A percentile compares a stretch with the other conserved stretches of the same genome.
phyloP scores from a whole-genome alignment of 2,888 invertebrate genomes.

The Brachyptera risi region DNA sequence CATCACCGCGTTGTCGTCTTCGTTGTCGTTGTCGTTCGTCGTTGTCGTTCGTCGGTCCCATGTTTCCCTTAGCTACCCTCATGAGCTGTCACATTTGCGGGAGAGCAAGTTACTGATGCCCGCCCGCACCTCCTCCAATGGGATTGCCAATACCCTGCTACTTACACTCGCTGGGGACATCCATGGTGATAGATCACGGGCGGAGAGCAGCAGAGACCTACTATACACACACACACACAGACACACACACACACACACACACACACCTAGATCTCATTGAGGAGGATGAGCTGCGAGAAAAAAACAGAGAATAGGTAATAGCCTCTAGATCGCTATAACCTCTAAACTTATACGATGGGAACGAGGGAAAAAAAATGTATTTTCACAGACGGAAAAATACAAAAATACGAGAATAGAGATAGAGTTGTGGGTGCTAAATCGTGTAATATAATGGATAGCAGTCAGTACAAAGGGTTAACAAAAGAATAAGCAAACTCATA shows the following conservation, averaged over 20 bases:
- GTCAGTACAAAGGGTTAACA: background rate
- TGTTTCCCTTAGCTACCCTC: background rate
- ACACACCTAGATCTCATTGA: too few relatives aligned
- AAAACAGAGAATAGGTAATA: constrained; percentile 2
- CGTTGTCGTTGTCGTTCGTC: too few relatives aligned
- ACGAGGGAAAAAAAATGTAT: background rate
- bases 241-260: too few relatives aligned
- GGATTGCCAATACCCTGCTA: background rate
- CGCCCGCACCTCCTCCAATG: background rate
- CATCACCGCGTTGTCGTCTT: background rate
- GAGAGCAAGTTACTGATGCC: constrained; percentile 12
- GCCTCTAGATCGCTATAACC: constrained; percentile 12
- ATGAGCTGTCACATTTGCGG: constrained; percentile 15
- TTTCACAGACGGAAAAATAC: background rate
- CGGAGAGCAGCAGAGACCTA: background rate
- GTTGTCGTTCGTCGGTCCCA: too few relatives aligned
- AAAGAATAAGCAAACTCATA: background rate
- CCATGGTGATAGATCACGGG: constrained; percentile 14
- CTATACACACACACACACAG: too few relatives aligned
- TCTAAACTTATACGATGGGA: background rate
- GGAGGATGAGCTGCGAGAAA: background rate
- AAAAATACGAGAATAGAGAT: constrained; percentile 4
- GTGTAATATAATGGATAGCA: background rate
- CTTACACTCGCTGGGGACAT: constrained; percentile 2
- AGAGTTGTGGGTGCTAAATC: constrained; percentile 10